Conservation (phyloP, 2,888 invertebrate genomes). For the Horisme vitalbata region DNA sequence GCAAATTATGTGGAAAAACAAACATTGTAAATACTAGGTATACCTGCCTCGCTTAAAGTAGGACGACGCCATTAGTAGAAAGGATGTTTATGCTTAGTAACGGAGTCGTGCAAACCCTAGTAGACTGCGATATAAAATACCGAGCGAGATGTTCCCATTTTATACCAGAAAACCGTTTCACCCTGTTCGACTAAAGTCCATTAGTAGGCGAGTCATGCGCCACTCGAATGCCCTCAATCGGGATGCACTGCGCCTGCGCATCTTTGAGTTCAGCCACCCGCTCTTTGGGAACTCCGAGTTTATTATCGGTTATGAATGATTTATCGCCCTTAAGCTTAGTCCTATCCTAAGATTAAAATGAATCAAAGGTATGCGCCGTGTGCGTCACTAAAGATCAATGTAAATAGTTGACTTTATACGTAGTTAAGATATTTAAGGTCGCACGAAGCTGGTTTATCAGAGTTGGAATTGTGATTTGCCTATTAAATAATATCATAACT, state of each 20-base stretch:
- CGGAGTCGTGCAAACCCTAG: conserved; percentile 11
- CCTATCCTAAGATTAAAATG: conserved; percentile 25
- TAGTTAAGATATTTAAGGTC: conserved; percentile 37
- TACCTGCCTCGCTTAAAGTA: no score
- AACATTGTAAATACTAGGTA: no score
- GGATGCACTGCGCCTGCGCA: conserved; percentile 57
- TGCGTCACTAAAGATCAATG: conserved; percentile 18
- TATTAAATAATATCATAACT: conserved; percentile 30
- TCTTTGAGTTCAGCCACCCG: conserved; percentile 53
- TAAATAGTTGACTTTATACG: conserved; percentile 24
- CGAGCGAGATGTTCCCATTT: conserved; percentile 50
- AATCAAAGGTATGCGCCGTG: conserved; percentile 17
- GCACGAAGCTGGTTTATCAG: conserved; percentile 32
- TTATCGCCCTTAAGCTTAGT: conserved; percentile 41
- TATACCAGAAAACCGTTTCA: conserved; percentile 52
- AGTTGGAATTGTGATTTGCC: conserved; percentile 23
- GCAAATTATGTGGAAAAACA: no score
- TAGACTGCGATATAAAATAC: conserved; percentile 27
- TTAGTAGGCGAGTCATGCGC: conserved; percentile 63
- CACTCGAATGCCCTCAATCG: conserved; percentile 61
- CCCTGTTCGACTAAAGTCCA: conserved; percentile 52
- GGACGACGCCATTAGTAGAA: no score
- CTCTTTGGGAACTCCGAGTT: conserved; percentile 29
- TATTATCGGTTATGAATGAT: conserved; percentile 44
- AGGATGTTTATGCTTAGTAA: no score